Base-by-base conservation (phyloP, 2,113 vertebrate genomes). In the Nothoprocta perdicaria region DNA sequence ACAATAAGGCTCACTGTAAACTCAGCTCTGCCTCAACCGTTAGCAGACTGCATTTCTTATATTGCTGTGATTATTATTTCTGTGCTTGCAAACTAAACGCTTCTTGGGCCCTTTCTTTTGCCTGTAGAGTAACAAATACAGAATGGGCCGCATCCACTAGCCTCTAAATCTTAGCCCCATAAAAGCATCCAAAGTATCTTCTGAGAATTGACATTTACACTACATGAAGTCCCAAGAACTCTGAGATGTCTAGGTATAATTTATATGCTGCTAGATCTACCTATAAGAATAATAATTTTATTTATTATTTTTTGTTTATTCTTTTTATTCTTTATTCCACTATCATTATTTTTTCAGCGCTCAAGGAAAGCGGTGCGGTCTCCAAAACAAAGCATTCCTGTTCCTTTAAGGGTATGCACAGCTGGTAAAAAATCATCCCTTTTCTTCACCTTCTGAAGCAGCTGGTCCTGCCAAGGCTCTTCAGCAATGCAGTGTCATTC, bases 51-150 rank as follows among this genome's bases (percentile, higher is more conserved):
- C 12, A 67, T 57, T 76, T 50, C 16, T 5, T n/a, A 38, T 57
- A 33, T 71, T 81, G 35, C n/a, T 21, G 69, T 63, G 27, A n/a
- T 17, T 31, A 45, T 26, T 50, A 1, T 76, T 71, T 72, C 31
- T 60, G 6, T 38, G 6, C 22, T 66, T 26, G 31, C 26, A n/a
- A 53, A 35, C 35, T n/a, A 52, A 50, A 50, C 0, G 1, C 5
- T 11, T 65, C 41, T 43, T 50, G 14, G 55, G 62, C 41, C 33
- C 24, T 75, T 75, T 62, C 33, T 63, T 17, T 71, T 6, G 2
- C 8, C 22, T 38, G 35, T 38, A 71, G 26, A 10, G 69, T n/a
- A 71, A 71, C 3, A 0, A 2, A 17, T 21, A 12, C 14, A 61
- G 27, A 67, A 26, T 15, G 63, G 17, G 8, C 62, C 57, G 35